Evolutionary conservation across 2,888 invertebrate species (phyloP), one percentile per base, ranked within the genome.

Genomic region (Xestia xanthographa): DNA sequence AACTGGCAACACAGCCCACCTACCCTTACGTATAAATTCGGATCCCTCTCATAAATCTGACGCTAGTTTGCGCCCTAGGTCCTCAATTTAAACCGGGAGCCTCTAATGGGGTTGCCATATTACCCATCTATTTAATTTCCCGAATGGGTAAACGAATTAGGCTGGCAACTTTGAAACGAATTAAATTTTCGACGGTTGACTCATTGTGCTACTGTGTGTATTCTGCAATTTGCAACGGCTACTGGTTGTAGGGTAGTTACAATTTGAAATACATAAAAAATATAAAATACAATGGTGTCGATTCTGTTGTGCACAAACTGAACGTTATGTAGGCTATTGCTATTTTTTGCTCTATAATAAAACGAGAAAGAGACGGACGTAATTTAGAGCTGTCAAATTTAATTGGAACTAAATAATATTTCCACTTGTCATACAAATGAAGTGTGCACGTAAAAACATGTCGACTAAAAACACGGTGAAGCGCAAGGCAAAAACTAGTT

Each of bases 41-140:
- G 76, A 83, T 85, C 92, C 92, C 91, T 87, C 89, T 79, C 92
- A 95, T 95, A 95, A 95, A 95, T 95, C 93, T 92, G 92, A 85
- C 90, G 92, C 91, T 91, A 91, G 92, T 91, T 91, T 89, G 89
- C 90, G 87, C 92, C 92, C 94, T 93, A 92, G 92, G 93, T 91
- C 91, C 90, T 91, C 90, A 88, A 88, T 91, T 90, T 91, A 91
- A 92, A 91, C 77, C 87, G 90, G 90, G 90, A 43, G 89, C 91
- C 92, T 92, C 94, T 95, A 95, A 96, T 95, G 94, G 96, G 95
- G 93, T 93, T 92, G 94, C 93, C 92, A 95, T 95, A 96, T 95
- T 95, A 95, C 95, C 95, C 95, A 95, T 95, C 95, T 96, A 96
- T 96, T 96, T 96, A 96, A 96, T 96, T 96, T 95, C 93, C 93